A percentile compares a stretch with the other conserved stretches of the same genome.
These are phyloP conservation scores for Andrena dorsata DNA, from an alignment of 2,888 invertebrate species.

Conservation along the genomic window DNA sequence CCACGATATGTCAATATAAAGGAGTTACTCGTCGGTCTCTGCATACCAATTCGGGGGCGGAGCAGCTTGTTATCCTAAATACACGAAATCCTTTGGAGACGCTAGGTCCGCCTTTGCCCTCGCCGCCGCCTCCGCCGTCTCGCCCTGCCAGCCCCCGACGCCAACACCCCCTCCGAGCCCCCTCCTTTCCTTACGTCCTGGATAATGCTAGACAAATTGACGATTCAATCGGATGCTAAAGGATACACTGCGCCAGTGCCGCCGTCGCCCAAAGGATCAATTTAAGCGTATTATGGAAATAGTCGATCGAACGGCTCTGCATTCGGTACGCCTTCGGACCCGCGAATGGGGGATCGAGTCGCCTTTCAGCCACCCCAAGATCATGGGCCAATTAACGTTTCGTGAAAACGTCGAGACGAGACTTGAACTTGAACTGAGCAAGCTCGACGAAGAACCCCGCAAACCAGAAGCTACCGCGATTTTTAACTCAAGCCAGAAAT, in stretches of 20 bases:
- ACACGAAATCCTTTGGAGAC: slow-evolving; percentile 84
- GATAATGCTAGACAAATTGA: slow-evolving; percentile 85
- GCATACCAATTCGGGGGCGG: slow-evolving; percentile 83
- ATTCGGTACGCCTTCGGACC: slow-evolving; percentile 11
- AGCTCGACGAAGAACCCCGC: neutral
- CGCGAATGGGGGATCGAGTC: slow-evolving; percentile 17
- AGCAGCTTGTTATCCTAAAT: slow-evolving; percentile 85
- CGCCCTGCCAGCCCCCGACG: slow-evolving; percentile 28
- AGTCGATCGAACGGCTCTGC: slow-evolving; percentile 50
- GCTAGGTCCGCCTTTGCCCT: slow-evolving; percentile 69
- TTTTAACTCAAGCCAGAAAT: neutral
- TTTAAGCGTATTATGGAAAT: slow-evolving; percentile 74
- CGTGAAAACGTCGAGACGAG: neutral
- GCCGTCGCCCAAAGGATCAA: slow-evolving; percentile 70
- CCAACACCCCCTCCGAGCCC: slow-evolving; percentile 23
- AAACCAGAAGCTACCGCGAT: neutral
- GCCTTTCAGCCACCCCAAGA: neutral
- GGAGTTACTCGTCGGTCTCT: slow-evolving; percentile 82
- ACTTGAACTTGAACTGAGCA: neutral
- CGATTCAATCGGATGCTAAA: slow-evolving; percentile 83
- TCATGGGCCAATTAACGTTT: slow-evolving; percentile 2
- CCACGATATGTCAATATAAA: slow-evolving; percentile 85
- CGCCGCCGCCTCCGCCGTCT: slow-evolving; percentile 26
- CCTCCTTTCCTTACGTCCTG: slow-evolving; percentile 73
- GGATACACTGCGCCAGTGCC: slow-evolving; percentile 77